Evolutionary conservation across 2,113 vertebrate species (phyloP), one percentile per base, ranked within the genome.

Genomic region (Grus americana): DNA sequence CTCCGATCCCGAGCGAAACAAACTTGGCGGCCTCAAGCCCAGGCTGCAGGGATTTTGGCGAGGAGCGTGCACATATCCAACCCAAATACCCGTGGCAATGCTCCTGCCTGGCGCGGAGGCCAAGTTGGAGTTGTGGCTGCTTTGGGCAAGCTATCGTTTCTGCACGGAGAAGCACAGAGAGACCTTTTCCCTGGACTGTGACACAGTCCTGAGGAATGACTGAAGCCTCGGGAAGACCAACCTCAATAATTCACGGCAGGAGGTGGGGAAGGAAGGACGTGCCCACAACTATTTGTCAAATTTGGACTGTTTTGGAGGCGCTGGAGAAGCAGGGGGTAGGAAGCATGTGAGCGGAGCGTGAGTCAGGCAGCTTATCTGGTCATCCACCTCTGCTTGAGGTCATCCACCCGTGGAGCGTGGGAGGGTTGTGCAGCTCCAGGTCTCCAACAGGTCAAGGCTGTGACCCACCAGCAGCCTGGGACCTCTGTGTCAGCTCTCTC

Each of bases 401-500:
- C 91, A 95, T 89, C 47, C 50, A 83, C 55, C 63, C n/a, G 1
- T 57, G 61, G 52, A 78, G 67, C 24, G 19, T 90, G 55, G 86
- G 90, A 84, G 86, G 75, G 29, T 44, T 93, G 72, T n/a, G 73
- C 23, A 27, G 71, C 38, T 92, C 59, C 71, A 38, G 79, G 78
- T 83, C 79, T 73, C 40, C 1, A 1, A 15, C 54, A 62, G 82
- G 92, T 93, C 90, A 88, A 23, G 54, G 83, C 88, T 79, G 86
- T n/a, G 76, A 94, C 63, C 58, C 11, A 15, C 38, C 0, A 0
- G 61, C 20, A 40, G 63, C 40, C 65, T 52, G 55, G 57, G 34
- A 66, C 42, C 0, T 0, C 44, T 27, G 24, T 0, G 0, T 82
- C 65, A 0, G 0, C 12, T 61, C 70, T 76, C 30, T 49, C 9